These are phyloP conservation scores for Varanus salvator DNA, from an alignment of 2,113 vertebrate genomes.

Conservation along the genomic window DNA sequence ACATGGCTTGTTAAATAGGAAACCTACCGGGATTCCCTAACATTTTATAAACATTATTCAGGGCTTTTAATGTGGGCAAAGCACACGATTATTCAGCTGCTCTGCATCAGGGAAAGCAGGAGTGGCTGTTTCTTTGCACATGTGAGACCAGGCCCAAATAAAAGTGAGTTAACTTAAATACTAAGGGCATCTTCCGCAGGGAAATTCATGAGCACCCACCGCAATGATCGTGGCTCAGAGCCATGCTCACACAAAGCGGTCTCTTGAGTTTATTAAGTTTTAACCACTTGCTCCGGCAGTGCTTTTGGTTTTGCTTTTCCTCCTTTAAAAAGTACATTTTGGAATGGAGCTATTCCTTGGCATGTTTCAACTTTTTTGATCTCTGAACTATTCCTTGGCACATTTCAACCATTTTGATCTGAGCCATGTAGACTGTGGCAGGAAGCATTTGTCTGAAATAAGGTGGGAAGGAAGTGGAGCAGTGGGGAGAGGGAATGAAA, in stretches of 20 bases:
- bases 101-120: conserved; percentile 68
- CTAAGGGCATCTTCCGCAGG: background rate
- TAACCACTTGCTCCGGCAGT: conserved; percentile 48
- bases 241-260: conserved; percentile 52
- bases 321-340: background rate
- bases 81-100: conserved; percentile 80
- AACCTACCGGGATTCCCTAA: conserved; percentile 89
- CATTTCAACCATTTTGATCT: conserved; percentile 48
- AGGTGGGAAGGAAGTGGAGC: conserved; percentile 64
- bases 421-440: conserved; percentile 66
- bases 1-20: conserved; percentile 92
- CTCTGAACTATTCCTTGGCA: background rate
- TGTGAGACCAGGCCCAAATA: conserved; percentile 47
- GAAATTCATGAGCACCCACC: background rate
- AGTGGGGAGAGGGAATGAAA: conserved; percentile 67
- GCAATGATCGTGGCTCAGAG: conserved; percentile 5
- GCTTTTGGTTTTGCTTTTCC: background rate
- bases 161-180: conserved; percentile 58
- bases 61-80: conserved; percentile 84
- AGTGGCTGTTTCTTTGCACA: conserved; percentile 39
- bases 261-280: conserved; percentile 49
- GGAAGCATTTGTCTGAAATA: conserved; percentile 77
- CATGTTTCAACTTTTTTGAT: conserved; percentile 20
- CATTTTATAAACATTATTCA: conserved; percentile 89
- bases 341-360: background rate